Percentiles rank a stretch among this genome's conserved stretches.
These are phyloP conservation scores for Macrophya annulata DNA, from an alignment of 2,888 invertebrate species.

Conservation along the genomic window DNA sequence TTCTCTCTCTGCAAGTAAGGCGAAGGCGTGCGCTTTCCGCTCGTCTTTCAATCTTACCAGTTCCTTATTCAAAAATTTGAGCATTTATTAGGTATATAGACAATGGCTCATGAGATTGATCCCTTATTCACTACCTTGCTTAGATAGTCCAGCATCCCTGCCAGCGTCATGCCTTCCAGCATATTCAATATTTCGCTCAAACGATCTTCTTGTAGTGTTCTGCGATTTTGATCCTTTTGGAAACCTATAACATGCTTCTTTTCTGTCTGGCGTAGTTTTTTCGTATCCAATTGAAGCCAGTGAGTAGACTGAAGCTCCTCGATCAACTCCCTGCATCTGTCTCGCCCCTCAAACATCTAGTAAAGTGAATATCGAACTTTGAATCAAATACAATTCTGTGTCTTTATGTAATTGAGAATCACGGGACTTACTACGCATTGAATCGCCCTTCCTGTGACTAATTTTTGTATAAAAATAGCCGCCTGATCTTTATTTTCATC, in stretches of 20 bases:
- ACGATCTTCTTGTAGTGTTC: constrained; percentile 80
- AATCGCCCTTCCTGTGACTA: constrained; percentile 87
- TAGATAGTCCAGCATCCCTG: constrained; percentile 87
- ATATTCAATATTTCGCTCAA: constrained; percentile 85
- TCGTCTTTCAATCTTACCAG: constrained; percentile 89
- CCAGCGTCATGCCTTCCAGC: constrained; percentile 87
- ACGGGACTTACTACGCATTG: constrained; percentile 84
- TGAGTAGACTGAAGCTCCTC: constrained; percentile 87
- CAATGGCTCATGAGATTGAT: not conserved
- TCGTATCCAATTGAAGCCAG: constrained; percentile 82
- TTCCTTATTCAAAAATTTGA: constrained; percentile 82
- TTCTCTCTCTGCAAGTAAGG: constrained; percentile 89
- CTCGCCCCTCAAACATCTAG: constrained; percentile 88
- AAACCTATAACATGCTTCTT: constrained; percentile 67
- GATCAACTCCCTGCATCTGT: constrained; percentile 86
- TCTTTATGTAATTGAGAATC: not conserved
- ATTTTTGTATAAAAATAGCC: constrained; percentile 84
- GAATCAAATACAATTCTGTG: constrained; percentile 6
- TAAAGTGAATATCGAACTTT: constrained; percentile 50
- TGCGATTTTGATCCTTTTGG: constrained; percentile 62
- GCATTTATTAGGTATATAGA: not conserved
- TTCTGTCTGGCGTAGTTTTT: constrained; percentile 68
- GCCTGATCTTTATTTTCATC: constrained; percentile 81
- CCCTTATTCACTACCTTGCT: constrained; percentile 77
- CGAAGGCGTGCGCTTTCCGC: constrained; percentile 89